Evolutionary conservation across 2,113 vertebrate genomes (phyloP).

Genomic region (Prunella himalayana): DNA sequence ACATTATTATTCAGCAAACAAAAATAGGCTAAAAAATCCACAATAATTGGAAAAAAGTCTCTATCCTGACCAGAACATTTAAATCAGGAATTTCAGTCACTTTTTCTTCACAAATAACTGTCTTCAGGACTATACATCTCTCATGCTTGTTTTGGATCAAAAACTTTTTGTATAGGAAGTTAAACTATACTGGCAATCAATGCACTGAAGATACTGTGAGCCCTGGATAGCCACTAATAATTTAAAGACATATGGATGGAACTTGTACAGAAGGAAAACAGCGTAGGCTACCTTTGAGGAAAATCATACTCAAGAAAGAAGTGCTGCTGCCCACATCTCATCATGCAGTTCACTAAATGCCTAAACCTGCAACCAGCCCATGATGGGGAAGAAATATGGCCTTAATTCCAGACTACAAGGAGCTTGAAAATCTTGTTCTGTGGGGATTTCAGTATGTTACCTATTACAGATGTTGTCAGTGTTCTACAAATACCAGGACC

Average conservation of each 20-base stretch:
- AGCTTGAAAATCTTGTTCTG: not conserved
- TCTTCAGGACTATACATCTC: not conserved
- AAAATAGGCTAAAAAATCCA: not conserved
- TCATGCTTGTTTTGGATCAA: not conserved
- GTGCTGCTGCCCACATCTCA: not conserved
- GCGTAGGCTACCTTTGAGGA: not conserved
- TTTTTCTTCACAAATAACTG: not conserved
- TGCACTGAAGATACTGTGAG: not conserved
- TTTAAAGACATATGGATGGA: not conserved
- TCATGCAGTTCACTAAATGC: not conserved
- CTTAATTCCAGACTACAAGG: not conserved
- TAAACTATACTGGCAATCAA: not conserved
- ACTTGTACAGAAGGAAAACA: not conserved
- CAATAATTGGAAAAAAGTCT: not conserved
- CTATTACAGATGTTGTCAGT: not conserved
- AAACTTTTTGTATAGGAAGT: not conserved
- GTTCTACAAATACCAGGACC: not conserved
- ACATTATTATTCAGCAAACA: not conserved
- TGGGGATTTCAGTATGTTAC: not conserved
- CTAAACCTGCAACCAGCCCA: not conserved
- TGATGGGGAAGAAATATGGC: not conserved
- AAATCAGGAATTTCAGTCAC: not conserved
- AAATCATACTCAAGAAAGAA: not conserved
- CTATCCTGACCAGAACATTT: not conserved
- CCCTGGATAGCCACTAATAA: not conserved